Evolutionary conservation across 2,888 invertebrate genomes (phyloP).

Genomic region (Chirona hameri): DNA sequence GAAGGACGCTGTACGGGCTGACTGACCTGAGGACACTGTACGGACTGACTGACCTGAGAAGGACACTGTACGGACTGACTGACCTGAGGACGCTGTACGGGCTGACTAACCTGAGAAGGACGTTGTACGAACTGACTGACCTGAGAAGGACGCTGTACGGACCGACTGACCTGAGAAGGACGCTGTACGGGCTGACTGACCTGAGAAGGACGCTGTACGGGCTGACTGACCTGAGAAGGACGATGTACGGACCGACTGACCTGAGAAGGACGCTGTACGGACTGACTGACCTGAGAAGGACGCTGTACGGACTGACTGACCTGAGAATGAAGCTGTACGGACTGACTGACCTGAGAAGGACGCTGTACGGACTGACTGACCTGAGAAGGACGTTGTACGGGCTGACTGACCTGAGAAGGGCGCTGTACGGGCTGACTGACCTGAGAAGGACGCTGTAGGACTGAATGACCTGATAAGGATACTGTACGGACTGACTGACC

Average conservation of each 20-base stretch:
- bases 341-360: neutral
- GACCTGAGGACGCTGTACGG: constrained; percentile 12
- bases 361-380: too few relatives aligned
- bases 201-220: neutral
- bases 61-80: neutral
- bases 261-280: neutral
- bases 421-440: neutral
- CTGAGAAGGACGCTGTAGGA: neutral
- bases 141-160: neutral
- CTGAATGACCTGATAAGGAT: too few relatives aligned
- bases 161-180: too few relatives aligned
- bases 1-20: too few relatives aligned
- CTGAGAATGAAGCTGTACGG: neutral
- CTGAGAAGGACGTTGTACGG: too few relatives aligned
- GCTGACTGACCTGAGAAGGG: too few relatives aligned
- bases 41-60: neutral
- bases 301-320: neutral
- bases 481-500: neutral
- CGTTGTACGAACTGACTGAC: neutral
- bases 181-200: neutral
- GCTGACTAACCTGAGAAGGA: neutral
- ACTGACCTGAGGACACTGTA: neutral
- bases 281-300: neutral
- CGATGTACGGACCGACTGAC: neutral
- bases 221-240: neutral